phyloP scores from a whole-genome alignment of 2,888 invertebrate species.

The Teleiodes luculella region DNA sequence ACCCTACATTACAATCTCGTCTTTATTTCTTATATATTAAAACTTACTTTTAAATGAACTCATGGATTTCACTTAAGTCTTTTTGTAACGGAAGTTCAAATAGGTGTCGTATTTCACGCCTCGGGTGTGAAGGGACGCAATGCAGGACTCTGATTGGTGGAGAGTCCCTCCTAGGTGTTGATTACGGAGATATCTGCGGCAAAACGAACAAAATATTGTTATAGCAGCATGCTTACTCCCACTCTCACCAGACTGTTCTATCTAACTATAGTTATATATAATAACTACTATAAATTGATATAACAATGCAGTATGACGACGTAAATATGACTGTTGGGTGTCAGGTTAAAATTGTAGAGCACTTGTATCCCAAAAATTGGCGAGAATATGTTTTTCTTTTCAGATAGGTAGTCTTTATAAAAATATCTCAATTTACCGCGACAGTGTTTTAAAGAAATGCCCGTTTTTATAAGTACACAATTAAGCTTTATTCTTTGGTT shows the following conservation, averaged over 20 bases:
- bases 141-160: constrained; percentile 57
- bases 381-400: too few relatives aligned
- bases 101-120: constrained; percentile 76
- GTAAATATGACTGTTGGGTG: too few relatives aligned
- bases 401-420: too few relatives aligned
- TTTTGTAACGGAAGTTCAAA: constrained; percentile 32
- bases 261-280: not conserved
- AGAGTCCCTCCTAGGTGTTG: constrained; percentile 42
- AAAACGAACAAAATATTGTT: constrained; percentile 2
- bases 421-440: too few relatives aligned
- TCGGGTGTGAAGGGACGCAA: constrained; percentile 71
- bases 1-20: constrained; percentile 23
- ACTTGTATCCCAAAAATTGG: too few relatives aligned
- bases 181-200: constrained; percentile 40
- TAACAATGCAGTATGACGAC: not conserved
- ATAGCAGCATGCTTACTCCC: constrained; percentile 1
- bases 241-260: not conserved
- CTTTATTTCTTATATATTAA: not conserved
- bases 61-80: constrained; percentile 25
- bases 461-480: too few relatives aligned
- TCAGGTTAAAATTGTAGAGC: too few relatives aligned
- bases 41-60: constrained; percentile 24
- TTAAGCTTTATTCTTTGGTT: too few relatives aligned
- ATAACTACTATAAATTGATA: too few relatives aligned
- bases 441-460: too few relatives aligned